These are phyloP conservation scores for Lasaia peninsularis DNA, from an alignment of 1,140 invertebrate species.

Conservation along the genomic window DNA sequence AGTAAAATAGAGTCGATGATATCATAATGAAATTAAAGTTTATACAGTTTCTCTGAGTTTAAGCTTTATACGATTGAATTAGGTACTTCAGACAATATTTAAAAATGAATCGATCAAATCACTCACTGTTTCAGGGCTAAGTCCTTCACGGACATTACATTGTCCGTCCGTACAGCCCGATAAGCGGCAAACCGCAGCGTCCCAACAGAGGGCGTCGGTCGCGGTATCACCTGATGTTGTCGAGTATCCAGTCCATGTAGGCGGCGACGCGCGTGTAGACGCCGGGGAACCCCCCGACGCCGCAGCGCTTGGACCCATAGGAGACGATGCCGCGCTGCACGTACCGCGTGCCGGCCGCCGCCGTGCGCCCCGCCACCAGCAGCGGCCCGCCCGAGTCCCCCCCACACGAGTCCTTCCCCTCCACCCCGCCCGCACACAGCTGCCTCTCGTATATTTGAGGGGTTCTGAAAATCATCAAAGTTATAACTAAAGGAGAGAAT, in stretches of 20 bases:
- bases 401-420: conserved; percentile 80
- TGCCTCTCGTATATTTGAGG: conserved; percentile 72
- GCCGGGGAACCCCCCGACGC: conserved; percentile 76
- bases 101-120: too few species aligned
- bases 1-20: too few species aligned
- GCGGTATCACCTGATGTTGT: conserved; percentile 64
- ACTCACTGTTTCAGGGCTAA: too few species aligned
- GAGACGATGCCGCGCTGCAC: conserved; percentile 83
- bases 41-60: too few species aligned
- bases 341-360: conserved; percentile 49
- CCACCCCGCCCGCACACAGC: conserved; percentile 79
- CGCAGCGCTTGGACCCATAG: conserved; percentile 81
- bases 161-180: too few species aligned
- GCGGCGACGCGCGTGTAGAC: conserved; percentile 80
- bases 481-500: too few species aligned
- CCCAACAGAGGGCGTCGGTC: too few species aligned
- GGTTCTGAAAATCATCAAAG: conserved; percentile 50
- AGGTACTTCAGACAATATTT: too few species aligned
- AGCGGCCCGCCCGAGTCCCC: conserved; percentile 84
- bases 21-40: too few species aligned
- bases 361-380: conserved; percentile 67
- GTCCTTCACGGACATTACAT: too few species aligned
- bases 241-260: conserved; percentile 83
- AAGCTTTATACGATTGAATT: too few species aligned
- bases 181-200: too few species aligned